Percentiles rank a stretch among this genome's conserved stretches.
Evolutionary conservation across 2,797 vertebrate genomes (phyloP).

Genomic region (Yasuhikotakia modesta): DNA sequence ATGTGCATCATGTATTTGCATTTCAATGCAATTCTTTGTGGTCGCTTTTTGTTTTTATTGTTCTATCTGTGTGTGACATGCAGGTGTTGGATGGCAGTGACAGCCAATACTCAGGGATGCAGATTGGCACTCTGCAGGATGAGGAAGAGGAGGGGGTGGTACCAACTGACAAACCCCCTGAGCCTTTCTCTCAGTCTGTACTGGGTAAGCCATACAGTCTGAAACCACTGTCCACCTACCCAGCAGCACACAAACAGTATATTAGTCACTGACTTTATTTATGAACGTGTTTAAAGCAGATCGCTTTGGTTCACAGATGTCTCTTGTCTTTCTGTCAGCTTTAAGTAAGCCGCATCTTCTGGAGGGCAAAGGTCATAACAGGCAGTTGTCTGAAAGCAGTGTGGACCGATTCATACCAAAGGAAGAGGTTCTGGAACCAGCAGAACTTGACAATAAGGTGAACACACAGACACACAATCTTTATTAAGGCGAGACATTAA

Average conservation of each 20-base stretch:
- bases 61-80: slow-evolving; percentile 45
- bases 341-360: slow-evolving; percentile 88
- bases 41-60: background rate
- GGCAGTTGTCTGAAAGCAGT: slow-evolving; percentile 90
- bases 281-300: background rate
- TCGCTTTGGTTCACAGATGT: slow-evolving; percentile 16
- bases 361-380: slow-evolving; percentile 84
- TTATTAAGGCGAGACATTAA: no score
- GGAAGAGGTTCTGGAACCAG: slow-evolving; percentile 83
- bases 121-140: slow-evolving; percentile 88
- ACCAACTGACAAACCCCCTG: slow-evolving; percentile 75
- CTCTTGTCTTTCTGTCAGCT: slow-evolving; percentile 65
- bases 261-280: background rate
- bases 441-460: slow-evolving; percentile 89
- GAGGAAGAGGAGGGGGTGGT: slow-evolving; percentile 84
- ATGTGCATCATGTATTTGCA: slow-evolving; percentile 51
- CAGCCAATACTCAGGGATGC: slow-evolving; percentile 90
- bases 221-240: background rate
- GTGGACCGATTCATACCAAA: slow-evolving; percentile 83
- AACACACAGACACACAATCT: slow-evolving; percentile 18
- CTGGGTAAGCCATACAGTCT: slow-evolving; percentile 78
- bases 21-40: slow-evolving; percentile 3
- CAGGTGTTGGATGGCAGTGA: slow-evolving; percentile 92
- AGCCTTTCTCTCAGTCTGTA: slow-evolving; percentile 81
- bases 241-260: background rate